These are phyloP conservation scores for Gibbula magus DNA, from an alignment of 2,888 invertebrate species.

Conservation along the genomic window DNA sequence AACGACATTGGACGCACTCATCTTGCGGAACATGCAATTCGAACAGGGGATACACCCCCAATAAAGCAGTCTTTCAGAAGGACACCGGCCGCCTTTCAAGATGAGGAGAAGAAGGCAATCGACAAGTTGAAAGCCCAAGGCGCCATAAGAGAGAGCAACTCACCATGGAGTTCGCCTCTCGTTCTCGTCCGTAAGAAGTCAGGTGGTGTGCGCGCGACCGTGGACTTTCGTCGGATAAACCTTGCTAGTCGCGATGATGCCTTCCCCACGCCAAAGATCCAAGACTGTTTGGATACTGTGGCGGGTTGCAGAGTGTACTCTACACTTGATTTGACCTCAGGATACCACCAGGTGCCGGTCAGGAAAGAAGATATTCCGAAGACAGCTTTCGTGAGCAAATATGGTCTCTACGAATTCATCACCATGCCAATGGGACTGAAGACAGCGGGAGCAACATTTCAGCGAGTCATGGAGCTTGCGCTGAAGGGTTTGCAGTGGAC, in stretches of 20 bases:
- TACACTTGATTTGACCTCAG: constrained; percentile 36
- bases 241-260: constrained; percentile 35
- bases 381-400: too few species aligned
- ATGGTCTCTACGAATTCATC: too few species aligned
- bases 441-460: too few species aligned
- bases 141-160: constrained; percentile 36
- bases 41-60: constrained; percentile 39
- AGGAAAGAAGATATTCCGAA: neutral
- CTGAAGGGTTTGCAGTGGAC: too few species aligned
- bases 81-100: constrained; percentile 34
- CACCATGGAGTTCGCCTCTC: too few species aligned
- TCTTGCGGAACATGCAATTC: constrained; percentile 35
- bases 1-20: constrained; percentile 40
- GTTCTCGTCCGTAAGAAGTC: too few species aligned
- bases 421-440: too few species aligned
- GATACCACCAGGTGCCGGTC: constrained; percentile 43
- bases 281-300: too few species aligned
- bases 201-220: constrained; percentile 36
- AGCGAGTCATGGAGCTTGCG: too few species aligned
- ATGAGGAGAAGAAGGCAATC: constrained; percentile 38
- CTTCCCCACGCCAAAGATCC: constrained; percentile 16
- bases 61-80: too few species aligned
- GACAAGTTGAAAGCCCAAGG: constrained; percentile 36
- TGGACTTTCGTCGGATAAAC: constrained; percentile 39
- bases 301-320: constrained; percentile 25